Evolutionary conservation across 2,797 vertebrate species (phyloP), one percentile per base, ranked within the genome.

Genomic region (Crenichthys baileyi): DNA sequence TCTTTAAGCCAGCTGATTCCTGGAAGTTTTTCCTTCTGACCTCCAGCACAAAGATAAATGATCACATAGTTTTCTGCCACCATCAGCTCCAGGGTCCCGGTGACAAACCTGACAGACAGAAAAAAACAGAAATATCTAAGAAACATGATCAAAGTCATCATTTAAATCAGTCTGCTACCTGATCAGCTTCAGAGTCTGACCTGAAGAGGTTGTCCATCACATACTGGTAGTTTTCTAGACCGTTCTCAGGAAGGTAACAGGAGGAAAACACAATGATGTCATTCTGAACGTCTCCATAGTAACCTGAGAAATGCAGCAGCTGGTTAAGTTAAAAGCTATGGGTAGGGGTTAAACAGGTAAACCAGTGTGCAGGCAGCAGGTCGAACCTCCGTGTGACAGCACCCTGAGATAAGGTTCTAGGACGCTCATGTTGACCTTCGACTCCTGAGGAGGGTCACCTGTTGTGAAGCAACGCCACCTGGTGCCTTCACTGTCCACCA

Each of bases 201-300:
- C 96, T 96, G 89, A 97, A 97, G 61, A 97, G 92, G 78, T 97
- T 93, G 53, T 97, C 96, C 97, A 97, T 97, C 85, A 97, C 84
- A 1, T 96, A 95, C 26, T 93, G 77, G 22, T 97, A 97, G 61
- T 93, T 89, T 22, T 95, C 92, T 67, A 94, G 78, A 71, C 72
- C 92, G 81, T 93, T 96, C 60, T 93, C 89, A 0, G 96, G 97
- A 63, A 97, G 90, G 78, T 96, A 96, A 72, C 96, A 97, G 75
- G 96, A 94, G 13, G 97, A 94, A 39, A 97, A 96, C 56, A 96
- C 88, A 1, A 97, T 95, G 86, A 97, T 93, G 84, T 96, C 95
- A 11, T 96, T 95, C 72, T 95, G 90, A 0, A 95, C 93, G 5
- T 96, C 95, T 0, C 95, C 90, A 16, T 96, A 95, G 92, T 97